These are phyloP conservation scores for Nipponacmea schrenckii DNA, from an alignment of 2,888 invertebrate species.

Conservation along the genomic window DNA sequence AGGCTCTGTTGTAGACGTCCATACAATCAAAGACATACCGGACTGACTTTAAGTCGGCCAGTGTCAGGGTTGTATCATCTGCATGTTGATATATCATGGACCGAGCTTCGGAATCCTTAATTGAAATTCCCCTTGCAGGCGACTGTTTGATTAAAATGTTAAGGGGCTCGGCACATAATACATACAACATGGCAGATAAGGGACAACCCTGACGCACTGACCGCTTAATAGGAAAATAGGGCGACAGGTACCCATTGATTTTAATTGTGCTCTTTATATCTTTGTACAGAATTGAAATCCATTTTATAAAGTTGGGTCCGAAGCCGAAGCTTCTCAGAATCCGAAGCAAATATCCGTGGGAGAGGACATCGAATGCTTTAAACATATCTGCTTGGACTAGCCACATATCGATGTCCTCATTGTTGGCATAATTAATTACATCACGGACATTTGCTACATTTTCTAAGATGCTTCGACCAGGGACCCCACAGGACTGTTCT, in stretches of 20 bases:
- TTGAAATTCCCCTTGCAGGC: background rate
- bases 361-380: too few relatives aligned
- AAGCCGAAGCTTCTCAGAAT: slow-evolving; percentile 9
- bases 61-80: too few relatives aligned
- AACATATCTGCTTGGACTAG: too few relatives aligned
- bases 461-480: too few relatives aligned
- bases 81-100: too few relatives aligned
- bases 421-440: too few relatives aligned
- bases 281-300: slow-evolving; percentile 9
- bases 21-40: background rate
- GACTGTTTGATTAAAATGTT: background rate
- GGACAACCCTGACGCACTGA: background rate
- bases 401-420: too few relatives aligned
- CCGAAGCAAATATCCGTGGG: too few relatives aligned
- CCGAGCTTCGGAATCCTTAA: background rate
- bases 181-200: too few relatives aligned
- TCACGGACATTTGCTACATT: too few relatives aligned
- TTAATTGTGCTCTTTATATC: slow-evolving; percentile 30
- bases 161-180: background rate
- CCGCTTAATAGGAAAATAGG: background rate
- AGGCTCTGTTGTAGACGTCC: background rate
- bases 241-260: slow-evolving; percentile 32
- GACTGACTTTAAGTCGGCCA: background rate
- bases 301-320: slow-evolving; percentile 5
- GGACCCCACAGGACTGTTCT: slow-evolving; percentile 41